phyloP scores from a whole-genome alignment of 2,888 invertebrate species.

The Zeuzera pyrina region DNA sequence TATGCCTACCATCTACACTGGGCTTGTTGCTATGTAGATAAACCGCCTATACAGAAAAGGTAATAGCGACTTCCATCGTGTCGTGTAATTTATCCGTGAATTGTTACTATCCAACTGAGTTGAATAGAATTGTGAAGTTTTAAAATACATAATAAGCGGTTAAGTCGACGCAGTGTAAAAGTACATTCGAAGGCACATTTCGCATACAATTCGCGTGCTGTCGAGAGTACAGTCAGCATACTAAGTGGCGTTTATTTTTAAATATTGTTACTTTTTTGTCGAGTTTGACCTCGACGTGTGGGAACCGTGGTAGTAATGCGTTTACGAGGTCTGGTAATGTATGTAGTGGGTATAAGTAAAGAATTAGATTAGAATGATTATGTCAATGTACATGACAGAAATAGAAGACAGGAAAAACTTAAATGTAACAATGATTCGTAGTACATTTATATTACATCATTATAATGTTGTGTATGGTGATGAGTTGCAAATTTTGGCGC shows the following conservation, averaged over 20 bases:
- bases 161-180: background rate
- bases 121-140: slow-evolving; percentile 15
- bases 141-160: slow-evolving; percentile 10
- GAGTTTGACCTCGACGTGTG: slow-evolving; percentile 7
- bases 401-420: too few relatives aligned
- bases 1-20: slow-evolving; percentile 9
- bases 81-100: slow-evolving; percentile 17
- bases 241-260: slow-evolving; percentile 37
- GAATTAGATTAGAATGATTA: too few relatives aligned
- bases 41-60: slow-evolving; percentile 22
- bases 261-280: slow-evolving; percentile 11
- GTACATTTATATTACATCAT: too few relatives aligned
- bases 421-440: too few relatives aligned
- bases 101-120: slow-evolving; percentile 22
- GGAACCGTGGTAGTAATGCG: slow-evolving; percentile 2
- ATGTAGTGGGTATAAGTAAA: too few relatives aligned
- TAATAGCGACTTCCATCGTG: slow-evolving; percentile 9
- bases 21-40: slow-evolving; percentile 31
- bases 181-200: slow-evolving; percentile 23
- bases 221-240: slow-evolving; percentile 35
- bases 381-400: too few relatives aligned
- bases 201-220: slow-evolving; percentile 39
- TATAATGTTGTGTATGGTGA: too few relatives aligned
- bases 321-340: too few relatives aligned
- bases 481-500: too few relatives aligned